Evolutionary conservation across 1,140 invertebrate species (phyloP).

Genomic region (Neomicropteryx cornuta): DNA sequence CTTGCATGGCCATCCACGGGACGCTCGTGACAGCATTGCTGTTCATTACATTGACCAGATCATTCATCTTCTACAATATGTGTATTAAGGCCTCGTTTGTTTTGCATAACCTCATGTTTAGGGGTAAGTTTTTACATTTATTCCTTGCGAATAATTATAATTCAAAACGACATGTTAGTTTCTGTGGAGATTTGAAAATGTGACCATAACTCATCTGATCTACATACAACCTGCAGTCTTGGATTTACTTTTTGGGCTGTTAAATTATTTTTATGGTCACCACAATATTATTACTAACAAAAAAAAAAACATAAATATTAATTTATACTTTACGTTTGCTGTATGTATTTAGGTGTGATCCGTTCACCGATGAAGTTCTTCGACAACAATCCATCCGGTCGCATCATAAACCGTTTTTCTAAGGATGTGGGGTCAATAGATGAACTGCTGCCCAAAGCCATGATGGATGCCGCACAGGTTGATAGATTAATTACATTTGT

Average conservation of each 20-base stretch:
- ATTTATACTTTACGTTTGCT: not conserved
- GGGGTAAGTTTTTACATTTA: constrained; percentile 19
- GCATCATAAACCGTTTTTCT: constrained; percentile 64
- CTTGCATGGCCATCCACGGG: constrained; percentile 40
- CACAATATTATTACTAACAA: not conserved
- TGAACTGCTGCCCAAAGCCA: constrained; percentile 61
- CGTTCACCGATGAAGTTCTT: constrained; percentile 60
- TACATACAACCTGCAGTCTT: not conserved
- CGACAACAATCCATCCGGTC: constrained; percentile 56
- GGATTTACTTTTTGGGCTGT: not conserved
- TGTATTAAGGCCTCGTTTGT: constrained; percentile 52
- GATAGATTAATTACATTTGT: constrained; percentile 8
- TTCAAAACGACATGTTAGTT: no score
- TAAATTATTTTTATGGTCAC: not conserved
- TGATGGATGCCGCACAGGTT: constrained; percentile 58
- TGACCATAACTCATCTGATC: not conserved
- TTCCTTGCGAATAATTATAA: no score
- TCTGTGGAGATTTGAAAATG: not conserved
- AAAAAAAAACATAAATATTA: not conserved
- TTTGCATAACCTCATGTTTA: constrained; percentile 59
- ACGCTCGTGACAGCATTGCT: constrained; percentile 37
- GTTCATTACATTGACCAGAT: constrained; percentile 34
- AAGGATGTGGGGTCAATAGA: constrained; percentile 73
- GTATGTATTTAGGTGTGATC: constrained; percentile 17
- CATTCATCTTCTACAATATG: constrained; percentile 50